phyloP scores from a whole-genome alignment of 2,888 invertebrate species.

The Andrena bucephala region DNA sequence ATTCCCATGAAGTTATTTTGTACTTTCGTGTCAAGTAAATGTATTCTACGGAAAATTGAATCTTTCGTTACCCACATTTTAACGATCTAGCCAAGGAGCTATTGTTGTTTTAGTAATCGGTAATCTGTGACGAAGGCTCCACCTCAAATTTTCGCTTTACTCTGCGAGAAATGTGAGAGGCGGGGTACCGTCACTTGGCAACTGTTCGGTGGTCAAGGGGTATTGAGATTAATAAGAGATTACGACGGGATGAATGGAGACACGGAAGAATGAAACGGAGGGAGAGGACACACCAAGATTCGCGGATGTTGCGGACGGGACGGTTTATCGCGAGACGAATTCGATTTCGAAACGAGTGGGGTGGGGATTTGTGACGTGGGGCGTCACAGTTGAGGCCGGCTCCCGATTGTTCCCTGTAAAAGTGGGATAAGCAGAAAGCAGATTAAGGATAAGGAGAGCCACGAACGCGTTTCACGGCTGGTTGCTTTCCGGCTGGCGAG shows the following conservation, averaged over 20 bases:
- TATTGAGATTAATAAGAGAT: conserved; percentile 15
- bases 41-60: too few species aligned
- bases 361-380: conserved; percentile 27
- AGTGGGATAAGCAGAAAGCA: conserved; percentile 49
- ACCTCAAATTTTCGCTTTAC: neutral
- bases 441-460: conserved; percentile 44
- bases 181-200: neutral
- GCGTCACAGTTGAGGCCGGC: conserved; percentile 22
- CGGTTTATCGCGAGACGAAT: conserved; percentile 34
- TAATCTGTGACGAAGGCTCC: neutral
- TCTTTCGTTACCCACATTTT: neutral
- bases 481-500: conserved; percentile 7
- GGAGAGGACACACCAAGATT: conserved; percentile 6
- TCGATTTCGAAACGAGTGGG: conserved; percentile 42
- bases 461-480: conserved; percentile 38
- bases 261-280: neutral
- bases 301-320: conserved; percentile 17
- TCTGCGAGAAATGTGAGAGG: neutral
- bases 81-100: neutral
- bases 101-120: neutral
- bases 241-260: neutral
- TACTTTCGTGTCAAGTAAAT: too few species aligned
- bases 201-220: neutral
- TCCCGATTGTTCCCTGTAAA: conserved; percentile 23
- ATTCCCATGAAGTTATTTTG: too few species aligned